Evolutionary conservation across 2,113 vertebrate species (phyloP).

Genomic region (Anguilla japonica): DNA sequence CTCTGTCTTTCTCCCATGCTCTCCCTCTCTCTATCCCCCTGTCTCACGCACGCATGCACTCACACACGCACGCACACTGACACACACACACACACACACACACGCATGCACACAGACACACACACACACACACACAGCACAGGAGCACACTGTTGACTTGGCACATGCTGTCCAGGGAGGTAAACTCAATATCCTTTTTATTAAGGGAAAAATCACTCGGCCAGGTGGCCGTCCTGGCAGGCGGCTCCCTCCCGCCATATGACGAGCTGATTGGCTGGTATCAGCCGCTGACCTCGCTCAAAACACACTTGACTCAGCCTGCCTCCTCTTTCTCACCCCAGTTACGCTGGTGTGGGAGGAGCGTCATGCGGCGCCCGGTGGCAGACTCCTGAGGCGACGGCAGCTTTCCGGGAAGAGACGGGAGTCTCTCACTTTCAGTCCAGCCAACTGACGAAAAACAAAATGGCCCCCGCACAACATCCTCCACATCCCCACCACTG

Average conservation of each 20-base stretch:
- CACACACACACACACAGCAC: neutral
- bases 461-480: neutral
- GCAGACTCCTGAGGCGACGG: neutral
- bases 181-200: neutral
- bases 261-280: neutral
- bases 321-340: neutral
- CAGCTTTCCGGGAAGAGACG: neutral
- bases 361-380: neutral
- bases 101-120: neutral
- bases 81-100: neutral
- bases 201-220: neutral
- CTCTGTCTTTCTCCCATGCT: too few species aligned
- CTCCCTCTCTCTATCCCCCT: too few species aligned
- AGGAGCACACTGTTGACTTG: neutral
- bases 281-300: slow-evolving; percentile 16
- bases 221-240: neutral
- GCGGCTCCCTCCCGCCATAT: neutral
- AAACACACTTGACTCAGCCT: slow-evolving; percentile 19
- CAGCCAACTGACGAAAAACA: neutral
- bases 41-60: too few species aligned
- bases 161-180: too few species aligned
- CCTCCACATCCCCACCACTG: too few species aligned
- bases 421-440: neutral
- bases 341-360: neutral
- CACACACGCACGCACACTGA: neutral